Conservation (phyloP, 2,113 vertebrate species). For the Camelus bactrianus region DNA sequence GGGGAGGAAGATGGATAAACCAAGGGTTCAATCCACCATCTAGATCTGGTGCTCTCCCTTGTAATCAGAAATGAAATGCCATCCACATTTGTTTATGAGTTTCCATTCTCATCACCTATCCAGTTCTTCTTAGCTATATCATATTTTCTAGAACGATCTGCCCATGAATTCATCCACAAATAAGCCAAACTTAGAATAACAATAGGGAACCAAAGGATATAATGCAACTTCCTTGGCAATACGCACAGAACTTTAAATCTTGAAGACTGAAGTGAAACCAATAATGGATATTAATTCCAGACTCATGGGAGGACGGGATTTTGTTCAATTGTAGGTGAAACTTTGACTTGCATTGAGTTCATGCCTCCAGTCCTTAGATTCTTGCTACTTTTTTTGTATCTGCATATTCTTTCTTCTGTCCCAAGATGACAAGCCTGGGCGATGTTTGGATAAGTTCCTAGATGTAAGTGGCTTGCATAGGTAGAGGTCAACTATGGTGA, state of each 20-base stretch:
- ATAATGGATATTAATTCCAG: background rate
- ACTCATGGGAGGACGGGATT: background rate
- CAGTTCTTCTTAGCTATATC: background rate
- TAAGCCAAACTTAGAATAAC: background rate
- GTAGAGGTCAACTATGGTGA: no score
- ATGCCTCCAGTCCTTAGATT: no score
- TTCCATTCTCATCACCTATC: background rate
- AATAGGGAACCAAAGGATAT: rapidly evolving
- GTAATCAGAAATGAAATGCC: background rate
- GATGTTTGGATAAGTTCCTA: background rate
- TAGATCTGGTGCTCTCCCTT: rapidly evolving
- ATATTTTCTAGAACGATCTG: background rate
- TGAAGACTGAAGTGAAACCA: background rate
- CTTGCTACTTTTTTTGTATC: background rate
- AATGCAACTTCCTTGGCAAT: background rate
- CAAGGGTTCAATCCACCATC: background rate
- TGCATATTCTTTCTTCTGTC: background rate
- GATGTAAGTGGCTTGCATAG: background rate
- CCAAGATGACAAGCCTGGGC: background rate
- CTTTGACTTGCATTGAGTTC: rapidly evolving
- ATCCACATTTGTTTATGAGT: background rate
- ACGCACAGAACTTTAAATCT: background rate
- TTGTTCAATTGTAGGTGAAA: background rate
- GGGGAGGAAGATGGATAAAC: background rate
- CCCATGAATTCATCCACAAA: background rate